These are phyloP conservation scores for Lochmaea capreae DNA, from an alignment of 2,888 invertebrate species.

Conservation along the genomic window DNA sequence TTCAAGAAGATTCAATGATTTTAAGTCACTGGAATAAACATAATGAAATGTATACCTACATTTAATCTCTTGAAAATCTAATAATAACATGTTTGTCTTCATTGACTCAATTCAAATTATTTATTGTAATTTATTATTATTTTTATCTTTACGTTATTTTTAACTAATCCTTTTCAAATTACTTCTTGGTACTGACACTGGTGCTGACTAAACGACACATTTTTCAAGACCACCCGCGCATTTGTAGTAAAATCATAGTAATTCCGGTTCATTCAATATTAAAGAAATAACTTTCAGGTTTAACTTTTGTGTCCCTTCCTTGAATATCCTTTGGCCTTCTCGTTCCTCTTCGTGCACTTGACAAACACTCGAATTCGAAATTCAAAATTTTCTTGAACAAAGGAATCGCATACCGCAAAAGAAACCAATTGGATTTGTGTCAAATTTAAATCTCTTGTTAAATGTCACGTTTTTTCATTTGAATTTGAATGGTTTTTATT, in stretches of 20 bases:
- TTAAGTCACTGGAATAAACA: too few relatives aligned
- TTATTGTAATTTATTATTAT: too few relatives aligned
- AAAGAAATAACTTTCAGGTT: conserved; percentile 40
- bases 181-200: not conserved
- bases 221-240: conserved; percentile 55
- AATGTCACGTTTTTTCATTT: conserved; percentile 16
- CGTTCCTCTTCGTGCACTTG: conserved; percentile 35
- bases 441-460: conserved; percentile 19
- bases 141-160: not conserved
- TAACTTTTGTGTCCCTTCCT: conserved; percentile 41
- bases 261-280: conserved; percentile 51
- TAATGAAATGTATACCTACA: too few relatives aligned
- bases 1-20: too few relatives aligned
- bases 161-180: conserved; percentile 7
- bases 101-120: too few relatives aligned
- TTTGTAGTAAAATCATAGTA: conserved; percentile 53
- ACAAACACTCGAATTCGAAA: conserved; percentile 31
- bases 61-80: too few relatives aligned
- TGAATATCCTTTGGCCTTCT: conserved; percentile 31
- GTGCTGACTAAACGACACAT: not conserved
- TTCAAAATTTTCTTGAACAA: conserved; percentile 15
- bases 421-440: conserved; percentile 22
- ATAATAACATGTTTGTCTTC: too few relatives aligned
- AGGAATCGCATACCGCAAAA: conserved; percentile 15
- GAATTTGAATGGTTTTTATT: not conserved